Conservation (phyloP, 2,113 vertebrate genomes). For the Crypturellus undulatus region DNA sequence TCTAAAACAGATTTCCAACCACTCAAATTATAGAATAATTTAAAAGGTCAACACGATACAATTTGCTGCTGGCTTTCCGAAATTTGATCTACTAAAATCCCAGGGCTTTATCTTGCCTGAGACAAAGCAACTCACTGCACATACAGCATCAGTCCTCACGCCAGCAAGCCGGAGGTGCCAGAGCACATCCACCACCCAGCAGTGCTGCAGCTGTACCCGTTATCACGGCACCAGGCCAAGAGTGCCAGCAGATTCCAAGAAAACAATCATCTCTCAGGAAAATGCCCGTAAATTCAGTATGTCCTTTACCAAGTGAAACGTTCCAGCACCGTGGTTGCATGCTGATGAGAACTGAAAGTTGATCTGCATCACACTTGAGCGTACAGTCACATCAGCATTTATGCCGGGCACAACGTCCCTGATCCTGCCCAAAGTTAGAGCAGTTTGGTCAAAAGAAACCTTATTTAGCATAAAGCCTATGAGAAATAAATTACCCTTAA, state of each 20-base stretch:
- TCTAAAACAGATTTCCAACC: conserved; percentile 11
- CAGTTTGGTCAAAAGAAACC: not conserved
- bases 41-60: conserved; percentile 42
- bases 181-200: not conserved
- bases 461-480: not conserved
- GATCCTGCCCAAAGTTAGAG: not conserved
- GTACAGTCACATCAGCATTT: not conserved
- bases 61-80: not conserved
- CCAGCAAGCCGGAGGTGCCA: not conserved
- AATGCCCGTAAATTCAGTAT: not conserved
- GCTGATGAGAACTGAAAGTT: not conserved
- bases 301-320: not conserved
- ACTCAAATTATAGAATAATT: conserved; percentile 23
- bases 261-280: not conserved
- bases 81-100: not conserved
- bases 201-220: not conserved
- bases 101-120: not conserved
- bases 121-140: not conserved
- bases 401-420: not conserved
- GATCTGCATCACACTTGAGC: not conserved
- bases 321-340: not conserved
- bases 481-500: not conserved
- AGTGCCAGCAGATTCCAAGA: not conserved
- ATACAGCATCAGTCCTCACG: not conserved
- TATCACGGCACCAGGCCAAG: not conserved